A percentile compares a stretch with the other conserved stretches of the same genome.
Conservation (phyloP, 1,140 invertebrate genomes). For the Aethina tumida region DNA sequence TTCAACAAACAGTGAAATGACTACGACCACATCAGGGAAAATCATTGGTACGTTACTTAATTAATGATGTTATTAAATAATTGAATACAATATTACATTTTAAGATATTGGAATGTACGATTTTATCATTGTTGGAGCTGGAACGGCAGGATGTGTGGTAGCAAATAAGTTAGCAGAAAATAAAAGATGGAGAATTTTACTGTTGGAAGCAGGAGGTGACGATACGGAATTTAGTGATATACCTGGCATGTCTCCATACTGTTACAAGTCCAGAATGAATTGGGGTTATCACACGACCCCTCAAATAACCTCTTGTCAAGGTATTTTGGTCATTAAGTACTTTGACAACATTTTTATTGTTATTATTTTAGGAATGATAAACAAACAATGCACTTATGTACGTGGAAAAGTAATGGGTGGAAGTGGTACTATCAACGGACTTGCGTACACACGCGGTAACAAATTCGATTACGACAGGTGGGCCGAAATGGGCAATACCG, state of each 20-base stretch:
- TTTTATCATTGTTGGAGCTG: conserved; percentile 22
- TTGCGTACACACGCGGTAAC: conserved; percentile 56
- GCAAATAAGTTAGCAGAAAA: conserved; percentile 15
- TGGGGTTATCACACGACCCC: conserved; percentile 57
- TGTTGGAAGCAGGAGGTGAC: conserved; percentile 25
- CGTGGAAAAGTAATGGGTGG: conserved; percentile 53
- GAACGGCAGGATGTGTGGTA: conserved; percentile 17
- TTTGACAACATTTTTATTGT: neutral
- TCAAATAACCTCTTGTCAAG: conserved; percentile 7
- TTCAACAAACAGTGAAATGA: no score
- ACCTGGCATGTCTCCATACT: conserved; percentile 13
- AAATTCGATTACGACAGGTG: conserved; percentile 55
- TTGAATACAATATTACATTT: no score
- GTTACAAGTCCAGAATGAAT: conserved; percentile 33
- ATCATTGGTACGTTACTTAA: no score
- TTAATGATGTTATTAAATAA: no score
- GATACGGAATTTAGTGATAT: conserved; percentile 20
- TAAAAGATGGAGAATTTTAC: conserved; percentile 12
- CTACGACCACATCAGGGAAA: no score
- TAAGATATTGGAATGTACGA: conserved; percentile 14
- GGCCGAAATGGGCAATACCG: conserved; percentile 34
- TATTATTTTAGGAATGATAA: conserved; percentile 45
- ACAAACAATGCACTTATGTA: conserved; percentile 44
- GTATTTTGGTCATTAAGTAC: conserved; percentile 4
- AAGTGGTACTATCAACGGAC: conserved; percentile 50